Evolutionary conservation across 2,888 invertebrate species (phyloP).

Genomic region (Aporophyla nigra): DNA sequence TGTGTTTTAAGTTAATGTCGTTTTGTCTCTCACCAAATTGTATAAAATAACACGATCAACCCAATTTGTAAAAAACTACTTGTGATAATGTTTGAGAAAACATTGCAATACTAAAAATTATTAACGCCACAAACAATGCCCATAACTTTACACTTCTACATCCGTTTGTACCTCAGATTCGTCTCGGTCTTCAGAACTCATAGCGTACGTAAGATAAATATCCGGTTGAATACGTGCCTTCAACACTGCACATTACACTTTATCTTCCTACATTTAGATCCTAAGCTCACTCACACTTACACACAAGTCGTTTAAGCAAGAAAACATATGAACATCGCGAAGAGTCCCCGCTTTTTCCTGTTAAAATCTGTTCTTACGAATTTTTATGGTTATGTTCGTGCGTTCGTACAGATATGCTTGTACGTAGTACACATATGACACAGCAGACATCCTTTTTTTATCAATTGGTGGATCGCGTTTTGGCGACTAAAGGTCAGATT

Average conservation of each 20-base stretch:
- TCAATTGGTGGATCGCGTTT: not conserved
- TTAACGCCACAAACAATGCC: slow-evolving; percentile 13
- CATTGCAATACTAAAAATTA: not conserved
- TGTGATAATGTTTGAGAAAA: too few species aligned
- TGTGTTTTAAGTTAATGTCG: too few species aligned
- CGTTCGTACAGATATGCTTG: not conserved
- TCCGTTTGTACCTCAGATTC: slow-evolving; percentile 7
- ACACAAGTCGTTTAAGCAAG: too few species aligned
- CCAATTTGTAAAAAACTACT: too few species aligned
- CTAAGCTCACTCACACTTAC: not conserved
- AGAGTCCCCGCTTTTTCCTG: not conserved
- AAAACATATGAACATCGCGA: not conserved
- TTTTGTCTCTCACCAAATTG: too few species aligned
- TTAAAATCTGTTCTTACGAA: not conserved
- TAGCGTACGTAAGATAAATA: slow-evolving; percentile 41
- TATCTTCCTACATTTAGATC: not conserved
- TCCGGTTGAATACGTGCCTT: not conserved
- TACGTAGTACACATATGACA: too few species aligned
- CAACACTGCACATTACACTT: not conserved
- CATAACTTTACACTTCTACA: slow-evolving; percentile 20
- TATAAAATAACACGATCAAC: too few species aligned
- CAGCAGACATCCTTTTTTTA: not conserved
- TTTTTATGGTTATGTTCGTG: not conserved
- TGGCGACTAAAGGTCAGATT: not conserved
- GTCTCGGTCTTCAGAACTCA: slow-evolving; percentile 34